Evolutionary conservation across 2,888 invertebrate species (phyloP).

Genomic region (Hecatera dysodea): DNA sequence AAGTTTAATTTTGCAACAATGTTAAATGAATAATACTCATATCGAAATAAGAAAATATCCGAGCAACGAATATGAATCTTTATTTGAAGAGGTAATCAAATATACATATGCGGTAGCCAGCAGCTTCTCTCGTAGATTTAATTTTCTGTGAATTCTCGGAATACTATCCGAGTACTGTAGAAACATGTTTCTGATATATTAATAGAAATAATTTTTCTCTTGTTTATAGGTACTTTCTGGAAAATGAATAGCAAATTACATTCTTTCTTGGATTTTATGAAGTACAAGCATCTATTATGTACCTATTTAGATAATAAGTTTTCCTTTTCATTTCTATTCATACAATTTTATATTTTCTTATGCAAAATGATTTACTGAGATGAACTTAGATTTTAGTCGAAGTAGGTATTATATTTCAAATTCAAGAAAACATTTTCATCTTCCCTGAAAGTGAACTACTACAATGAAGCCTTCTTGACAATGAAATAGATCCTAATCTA

Average conservation of each 20-base stretch:
- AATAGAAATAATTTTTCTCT: slow-evolving; percentile 37
- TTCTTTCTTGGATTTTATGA: slow-evolving; percentile 31
- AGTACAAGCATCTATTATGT: slow-evolving; percentile 25
- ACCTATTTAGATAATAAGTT: slow-evolving; percentile 9
- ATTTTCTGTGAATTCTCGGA: slow-evolving; percentile 19
- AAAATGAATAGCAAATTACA: slow-evolving; percentile 21
- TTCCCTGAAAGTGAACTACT: slow-evolving; percentile 14
- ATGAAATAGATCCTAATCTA: slow-evolving; percentile 38
- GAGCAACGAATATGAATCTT: not conserved
- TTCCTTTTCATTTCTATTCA: slow-evolving; percentile 15
- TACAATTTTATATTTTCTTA: slow-evolving; percentile 8
- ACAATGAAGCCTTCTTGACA: slow-evolving; percentile 22
- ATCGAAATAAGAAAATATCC: not conserved
- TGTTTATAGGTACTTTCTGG: slow-evolving; percentile 17
- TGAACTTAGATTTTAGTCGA: not conserved
- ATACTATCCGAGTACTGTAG: slow-evolving; percentile 7
- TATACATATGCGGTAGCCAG: not conserved
- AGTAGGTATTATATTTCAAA: not conserved
- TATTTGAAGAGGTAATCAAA: not conserved
- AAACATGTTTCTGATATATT: slow-evolving; percentile 18
- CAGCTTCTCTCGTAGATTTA: not conserved
- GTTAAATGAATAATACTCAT: not conserved
- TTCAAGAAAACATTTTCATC: slow-evolving; percentile 1
- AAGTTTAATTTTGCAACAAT: too few relatives aligned
- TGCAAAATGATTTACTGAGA: not conserved